Base-by-base conservation (phyloP, 2,113 vertebrate genomes). In the Podocnemis expansa region DNA sequence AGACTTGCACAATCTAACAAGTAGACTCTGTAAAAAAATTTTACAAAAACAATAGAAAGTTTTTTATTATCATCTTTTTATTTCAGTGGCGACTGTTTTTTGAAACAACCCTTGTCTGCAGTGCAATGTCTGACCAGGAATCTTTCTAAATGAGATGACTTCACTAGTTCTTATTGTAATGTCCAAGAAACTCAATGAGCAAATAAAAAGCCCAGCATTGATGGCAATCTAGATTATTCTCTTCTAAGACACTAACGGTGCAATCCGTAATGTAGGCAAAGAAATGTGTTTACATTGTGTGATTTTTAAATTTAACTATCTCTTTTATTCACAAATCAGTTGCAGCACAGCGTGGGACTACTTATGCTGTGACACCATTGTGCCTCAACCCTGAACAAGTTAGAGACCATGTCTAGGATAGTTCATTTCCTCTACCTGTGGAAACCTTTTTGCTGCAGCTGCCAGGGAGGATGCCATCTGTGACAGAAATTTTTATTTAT, bases 11-110 rank as follows among this genome's bases (percentile, higher is more conserved):
- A 88, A 31, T 79, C 29, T 90, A 58, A n/a, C 78, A 78, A 75
- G 89, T 92, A 93, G 58, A 70, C 89, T 17, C 81, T 55, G 10
- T 90, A 89, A 82, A 49, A 93, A 86, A 78, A 41, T 91, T 82
- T 80, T 80, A 94, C 75, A 91, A 80, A 47, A 88, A 85, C n/a
- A 82, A 78, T 8, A 92, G 81, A 85, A 3, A 1, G 51, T 58
- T 47, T 41, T 54, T 41, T 2, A 24, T 67, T 67, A 7, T 84
- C 43, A n/a, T n/a, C 10, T 73, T 94, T 91, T 92, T 63, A 49
- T 45, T 88, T 82, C 0, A 4, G 10, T 82, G 54, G n/a, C 43
- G 79, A 84, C 93, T 79, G 54, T 58, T 91, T n/a, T 56, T 14
- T 73, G 89, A 38, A 80, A 24, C 31, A 75, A 89, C 86, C 12